These are phyloP conservation scores for Hycleus phaleratus DNA, from an alignment of 1,140 invertebrate genomes.

Conservation along the genomic window DNA sequence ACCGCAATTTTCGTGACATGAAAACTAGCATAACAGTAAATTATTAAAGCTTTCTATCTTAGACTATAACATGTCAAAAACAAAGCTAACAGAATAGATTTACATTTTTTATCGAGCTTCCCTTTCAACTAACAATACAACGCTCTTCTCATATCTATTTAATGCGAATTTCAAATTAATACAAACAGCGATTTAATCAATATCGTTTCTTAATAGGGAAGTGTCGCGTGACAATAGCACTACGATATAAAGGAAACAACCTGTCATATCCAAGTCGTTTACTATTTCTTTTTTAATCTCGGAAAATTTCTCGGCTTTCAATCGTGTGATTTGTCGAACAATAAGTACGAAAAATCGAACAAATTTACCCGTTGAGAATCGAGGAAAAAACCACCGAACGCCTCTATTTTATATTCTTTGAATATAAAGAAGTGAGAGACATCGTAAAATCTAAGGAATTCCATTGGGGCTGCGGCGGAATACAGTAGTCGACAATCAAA, in stretches of 20 bases:
- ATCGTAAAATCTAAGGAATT: conserved; percentile 8
- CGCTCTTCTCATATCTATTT: too few relatives aligned
- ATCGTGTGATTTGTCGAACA: neutral
- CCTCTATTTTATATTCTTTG: conserved; percentile 3
- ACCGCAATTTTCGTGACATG: conserved; percentile 24
- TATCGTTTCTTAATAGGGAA: neutral
- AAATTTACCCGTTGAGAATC: conserved; percentile 10
- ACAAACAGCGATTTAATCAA: neutral
- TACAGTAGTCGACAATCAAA: conserved; percentile 13
- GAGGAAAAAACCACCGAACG: conserved; percentile 2
- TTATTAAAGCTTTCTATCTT: conserved; percentile 23
- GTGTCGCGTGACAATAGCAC: neutral
- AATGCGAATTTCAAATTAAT: too few relatives aligned
- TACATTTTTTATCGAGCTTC: conserved; percentile 1
- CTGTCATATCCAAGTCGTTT: conserved; percentile 1
- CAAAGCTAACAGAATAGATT: conserved; percentile 5
- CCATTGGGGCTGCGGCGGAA: conserved; percentile 10
- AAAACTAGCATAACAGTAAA: conserved; percentile 26
- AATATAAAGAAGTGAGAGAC: conserved; percentile 5
- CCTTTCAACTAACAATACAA: too few relatives aligned
- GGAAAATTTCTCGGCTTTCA: neutral
- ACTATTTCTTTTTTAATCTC: neutral
- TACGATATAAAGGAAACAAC: neutral
- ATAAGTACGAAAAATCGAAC: neutral
- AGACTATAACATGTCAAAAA: conserved; percentile 10